Evolutionary conservation across 30 jellyfish, hydroid and myxozoan genomes (phyloP).

Genomic region (Turritopsis rubra): DNA sequence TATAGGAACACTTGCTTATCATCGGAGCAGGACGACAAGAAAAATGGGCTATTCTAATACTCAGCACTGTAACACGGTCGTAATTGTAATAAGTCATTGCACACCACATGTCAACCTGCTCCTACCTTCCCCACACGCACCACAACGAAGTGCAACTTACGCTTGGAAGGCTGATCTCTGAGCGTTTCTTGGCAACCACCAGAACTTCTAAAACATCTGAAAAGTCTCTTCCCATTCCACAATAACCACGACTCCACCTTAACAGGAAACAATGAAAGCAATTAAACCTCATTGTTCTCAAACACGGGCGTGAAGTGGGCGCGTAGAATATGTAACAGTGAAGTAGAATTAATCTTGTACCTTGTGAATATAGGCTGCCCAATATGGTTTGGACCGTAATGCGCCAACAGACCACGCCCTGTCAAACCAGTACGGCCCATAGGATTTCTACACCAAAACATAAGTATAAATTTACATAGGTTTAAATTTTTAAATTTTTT

Average conservation of each 20-base stretch:
- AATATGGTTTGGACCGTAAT: slow-evolving; percentile 75
- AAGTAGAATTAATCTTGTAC: too few relatives aligned
- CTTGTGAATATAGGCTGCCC: not conserved
- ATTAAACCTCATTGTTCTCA: not conserved
- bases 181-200: not conserved
- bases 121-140: too few relatives aligned
- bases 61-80: too few relatives aligned
- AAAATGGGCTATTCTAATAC: too few relatives aligned
- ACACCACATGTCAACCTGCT: too few relatives aligned
- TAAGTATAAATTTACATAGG: not conserved
- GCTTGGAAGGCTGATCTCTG: slow-evolving; percentile 4
- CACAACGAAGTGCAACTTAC: not conserved
- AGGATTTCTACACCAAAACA: slow-evolving; percentile 47
- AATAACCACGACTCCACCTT: slow-evolving; percentile 7
- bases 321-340: too few relatives aligned
- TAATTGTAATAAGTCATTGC: too few relatives aligned
- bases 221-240: not conserved
- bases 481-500: too few relatives aligned
- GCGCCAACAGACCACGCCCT: slow-evolving; percentile 64
- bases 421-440: slow-evolving; percentile 72
- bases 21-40: too few relatives aligned
- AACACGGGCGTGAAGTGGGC: not conserved
- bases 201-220: slow-evolving; percentile 13
- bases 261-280: not conserved
- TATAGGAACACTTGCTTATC: too few relatives aligned